phyloP scores from a whole-genome alignment of 2,888 invertebrate species.

The Hipparchia sbordonii region DNA sequence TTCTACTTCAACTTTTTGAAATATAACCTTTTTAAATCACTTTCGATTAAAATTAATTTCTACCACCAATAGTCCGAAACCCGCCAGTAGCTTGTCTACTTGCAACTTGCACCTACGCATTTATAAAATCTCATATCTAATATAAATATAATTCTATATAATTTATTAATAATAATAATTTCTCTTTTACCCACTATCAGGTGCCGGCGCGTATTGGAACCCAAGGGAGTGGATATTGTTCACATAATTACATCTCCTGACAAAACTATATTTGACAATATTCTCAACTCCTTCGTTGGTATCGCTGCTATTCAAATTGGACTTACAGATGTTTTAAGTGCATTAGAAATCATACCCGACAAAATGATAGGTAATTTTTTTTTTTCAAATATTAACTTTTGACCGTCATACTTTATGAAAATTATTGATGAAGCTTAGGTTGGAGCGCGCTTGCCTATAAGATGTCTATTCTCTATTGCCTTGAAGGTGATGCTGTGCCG shows the following conservation, averaged over 20 bases:
- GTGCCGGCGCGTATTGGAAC: constrained; percentile 73
- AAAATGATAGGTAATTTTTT: constrained; percentile 85
- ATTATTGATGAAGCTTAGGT: too few species aligned
- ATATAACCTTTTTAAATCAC: too few species aligned
- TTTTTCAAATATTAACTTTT: background rate
- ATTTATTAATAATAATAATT: background rate
- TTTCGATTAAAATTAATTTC: too few species aligned
- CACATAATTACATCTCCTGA: constrained; percentile 85
- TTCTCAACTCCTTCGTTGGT: constrained; percentile 88
- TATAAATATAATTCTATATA: too few species aligned
- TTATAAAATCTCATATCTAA: background rate
- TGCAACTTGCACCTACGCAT: background rate
- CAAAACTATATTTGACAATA: constrained; percentile 79
- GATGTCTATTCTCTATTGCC: too few species aligned
- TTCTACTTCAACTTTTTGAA: too few species aligned
- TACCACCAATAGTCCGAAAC: too few species aligned
- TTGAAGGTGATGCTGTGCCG: too few species aligned
- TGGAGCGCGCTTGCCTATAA: too few species aligned
- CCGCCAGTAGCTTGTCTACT: too few species aligned
- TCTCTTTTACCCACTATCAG: constrained; percentile 44
- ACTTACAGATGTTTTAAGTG: constrained; percentile 68
- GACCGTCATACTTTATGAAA: too few species aligned
- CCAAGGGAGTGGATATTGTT: constrained; percentile 85
- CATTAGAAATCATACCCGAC: constrained; percentile 85
- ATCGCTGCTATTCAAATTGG: constrained; percentile 89